A percentile compares a stretch with the other conserved stretches of the same genome.
phyloP scores from a whole-genome alignment of 1,140 invertebrate genomes.

The Copidosoma floridanum region DNA sequence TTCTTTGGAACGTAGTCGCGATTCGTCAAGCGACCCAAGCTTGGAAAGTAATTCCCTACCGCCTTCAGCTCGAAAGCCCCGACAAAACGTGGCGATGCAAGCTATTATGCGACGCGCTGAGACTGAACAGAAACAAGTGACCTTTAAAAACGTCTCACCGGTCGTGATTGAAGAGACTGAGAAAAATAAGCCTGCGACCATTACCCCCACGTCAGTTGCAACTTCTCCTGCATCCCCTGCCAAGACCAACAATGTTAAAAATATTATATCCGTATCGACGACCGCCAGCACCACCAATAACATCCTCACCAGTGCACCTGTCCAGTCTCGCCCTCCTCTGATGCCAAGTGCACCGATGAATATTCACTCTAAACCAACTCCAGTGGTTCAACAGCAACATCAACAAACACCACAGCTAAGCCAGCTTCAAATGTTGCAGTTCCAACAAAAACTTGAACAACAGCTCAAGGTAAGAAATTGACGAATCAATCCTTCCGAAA shows the following conservation, averaged over 20 bases:
- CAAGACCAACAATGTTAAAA: slow-evolving; percentile 10
- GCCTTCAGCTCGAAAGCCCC: slow-evolving; percentile 44
- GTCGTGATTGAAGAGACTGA: slow-evolving; percentile 37
- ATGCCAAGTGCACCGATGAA: slow-evolving; percentile 24
- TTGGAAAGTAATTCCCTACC: slow-evolving; percentile 46
- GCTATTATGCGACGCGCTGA: slow-evolving; percentile 63
- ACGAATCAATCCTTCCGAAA: no score
- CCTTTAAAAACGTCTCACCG: slow-evolving; percentile 48
- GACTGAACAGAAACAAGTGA: slow-evolving; percentile 49
- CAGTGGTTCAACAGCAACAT: slow-evolving; percentile 13
- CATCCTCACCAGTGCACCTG: neutral
- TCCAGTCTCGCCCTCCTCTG: slow-evolving; percentile 28
- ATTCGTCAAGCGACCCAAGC: slow-evolving; percentile 42
- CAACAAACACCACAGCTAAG: slow-evolving; percentile 2
- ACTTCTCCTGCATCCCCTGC: neutral
- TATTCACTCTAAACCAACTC: slow-evolving; percentile 16
- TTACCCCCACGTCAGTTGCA: neutral
- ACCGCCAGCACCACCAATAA: neutral
- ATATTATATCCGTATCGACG: neutral
- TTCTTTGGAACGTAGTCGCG: slow-evolving; percentile 62
- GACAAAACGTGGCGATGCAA: slow-evolving; percentile 75
- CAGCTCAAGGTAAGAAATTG: neutral
- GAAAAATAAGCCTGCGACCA: neutral
- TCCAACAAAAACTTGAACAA: neutral
- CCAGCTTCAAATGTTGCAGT: no score